Base-by-base conservation (phyloP, 2,113 vertebrate genomes). In the Hemiscyllium ocellatum region DNA sequence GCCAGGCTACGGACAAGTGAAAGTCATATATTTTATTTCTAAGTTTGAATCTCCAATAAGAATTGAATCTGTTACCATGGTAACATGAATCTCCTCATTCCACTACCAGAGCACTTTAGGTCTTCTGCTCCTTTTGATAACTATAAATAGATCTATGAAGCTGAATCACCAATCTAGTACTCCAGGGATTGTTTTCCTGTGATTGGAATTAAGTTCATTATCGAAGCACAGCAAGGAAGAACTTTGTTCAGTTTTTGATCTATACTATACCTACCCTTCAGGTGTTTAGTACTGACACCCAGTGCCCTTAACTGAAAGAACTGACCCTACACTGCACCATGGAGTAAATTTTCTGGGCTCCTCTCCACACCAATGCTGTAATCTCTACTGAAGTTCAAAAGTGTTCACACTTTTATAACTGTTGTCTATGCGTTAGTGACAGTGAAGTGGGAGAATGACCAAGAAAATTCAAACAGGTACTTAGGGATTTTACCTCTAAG, bases 61-160 rank as follows among this genome's bases (percentile, higher is more conserved):
- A 72, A 68, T 33, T 95, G 68, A 52, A 70, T 47, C 47, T 15
- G 66, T 72, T 72, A 72, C 93, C 42, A 72, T 69, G 47, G 68
- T 72, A 52, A 95, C 93, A 47, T 29, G 94, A 95, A 72, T 95
- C 19, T 72, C 42, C 10, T 52, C 76, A 52, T 70, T 95, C 47
- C 22, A 95, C 42, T 68, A 95, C 22, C 69, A 76, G 37, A 50
- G 68, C 37, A 47, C n/a, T 70, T 24, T 22, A 47, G 65, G 66
- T 47, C 68, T 94, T 69, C n/a, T 95, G 69, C 47, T 52, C 68
- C 47, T 95, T 72, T 69, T 69, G 17, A 72, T 5, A 70, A 50
- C n/a, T 70, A 70, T 70, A 94, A 69, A 68, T 93, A 66, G 89
- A 66, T 37, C 56, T 93, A 37, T 66, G 89, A 93, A 93, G 37